A percentile compares a stretch with the other conserved stretches of the same genome.
These are phyloP conservation scores for Tetragonula clypearis DNA, from an alignment of 1,140 invertebrate species.

Conservation along the genomic window DNA sequence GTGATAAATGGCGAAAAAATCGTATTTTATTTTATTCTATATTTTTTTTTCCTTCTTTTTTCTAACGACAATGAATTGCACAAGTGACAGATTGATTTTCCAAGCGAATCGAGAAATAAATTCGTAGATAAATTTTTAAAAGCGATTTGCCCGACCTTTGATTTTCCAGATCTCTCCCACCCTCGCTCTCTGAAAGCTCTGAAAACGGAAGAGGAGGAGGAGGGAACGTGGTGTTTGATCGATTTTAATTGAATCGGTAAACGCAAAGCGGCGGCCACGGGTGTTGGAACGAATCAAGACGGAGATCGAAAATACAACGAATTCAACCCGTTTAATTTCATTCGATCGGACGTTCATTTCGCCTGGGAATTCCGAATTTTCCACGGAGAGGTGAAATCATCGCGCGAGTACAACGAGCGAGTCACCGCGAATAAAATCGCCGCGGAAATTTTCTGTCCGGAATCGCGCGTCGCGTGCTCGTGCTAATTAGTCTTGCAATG, in stretches of 20 bases:
- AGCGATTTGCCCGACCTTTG: neutral
- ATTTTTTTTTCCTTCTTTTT: no score
- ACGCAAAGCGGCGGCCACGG: no score
- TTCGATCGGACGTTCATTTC: neutral
- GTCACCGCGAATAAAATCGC: slow-evolving; percentile 1
- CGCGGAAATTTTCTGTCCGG: neutral
- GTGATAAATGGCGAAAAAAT: neutral
- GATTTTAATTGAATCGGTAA: neutral
- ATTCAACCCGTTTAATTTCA: slow-evolving; percentile 10
- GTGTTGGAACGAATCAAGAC: neutral
- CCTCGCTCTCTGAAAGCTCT: no score
- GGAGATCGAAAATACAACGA: neutral
- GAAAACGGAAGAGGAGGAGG: neutral
- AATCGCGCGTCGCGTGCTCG: neutral
- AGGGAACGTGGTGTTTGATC: neutral
- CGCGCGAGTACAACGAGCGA: neutral
- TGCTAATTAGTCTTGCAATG: neutral
- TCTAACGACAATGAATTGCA: no score
- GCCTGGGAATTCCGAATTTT: neutral
- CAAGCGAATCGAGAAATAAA: neutral
- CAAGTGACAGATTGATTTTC: neutral
- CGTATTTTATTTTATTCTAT: no score
- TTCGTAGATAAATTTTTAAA: neutral
- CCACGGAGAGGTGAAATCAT: neutral
- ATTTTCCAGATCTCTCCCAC: neutral